Conservation (phyloP, 2,113 vertebrate genomes). For the Glaucomys volans region DNA sequence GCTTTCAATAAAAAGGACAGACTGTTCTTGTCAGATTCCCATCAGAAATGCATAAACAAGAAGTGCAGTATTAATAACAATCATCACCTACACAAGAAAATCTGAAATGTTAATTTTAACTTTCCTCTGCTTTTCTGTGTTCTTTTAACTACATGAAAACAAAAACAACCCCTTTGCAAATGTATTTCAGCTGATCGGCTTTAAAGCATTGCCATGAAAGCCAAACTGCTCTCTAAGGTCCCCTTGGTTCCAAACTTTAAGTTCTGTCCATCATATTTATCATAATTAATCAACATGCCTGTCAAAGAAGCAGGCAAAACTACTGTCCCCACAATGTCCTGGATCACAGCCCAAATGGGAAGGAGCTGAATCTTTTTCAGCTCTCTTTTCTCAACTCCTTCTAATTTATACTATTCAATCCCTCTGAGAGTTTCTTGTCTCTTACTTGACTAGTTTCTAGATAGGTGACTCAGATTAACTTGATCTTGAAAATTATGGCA, state of each 20-base stretch:
- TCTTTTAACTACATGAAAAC: conserved; percentile 49
- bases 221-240: not conserved
- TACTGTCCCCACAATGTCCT: not conserved
- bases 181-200: conserved; percentile 39
- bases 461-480: not conserved
- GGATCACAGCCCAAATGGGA: not conserved
- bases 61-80: conserved; percentile 36
- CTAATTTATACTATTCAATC: not conserved
- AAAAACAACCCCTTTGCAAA: not conserved
- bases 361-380: not conserved
- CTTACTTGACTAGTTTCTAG: not conserved
- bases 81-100: conserved; percentile 64
- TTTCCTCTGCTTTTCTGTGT: conserved; percentile 32
- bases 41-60: conserved; percentile 61
- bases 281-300: not conserved
- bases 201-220: not conserved
- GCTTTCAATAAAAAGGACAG: conserved; percentile 45
- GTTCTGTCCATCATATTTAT: not conserved
- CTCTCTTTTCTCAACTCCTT: not conserved
- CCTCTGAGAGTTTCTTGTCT: not conserved
- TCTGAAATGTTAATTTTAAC: conserved; percentile 52
- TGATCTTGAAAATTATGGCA: not conserved
- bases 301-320: not conserved
- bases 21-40: conserved; percentile 42
- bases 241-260: not conserved